Evolutionary conservation across 2,113 vertebrate species (phyloP).

Genomic region (Nycticebus coucang): DNA sequence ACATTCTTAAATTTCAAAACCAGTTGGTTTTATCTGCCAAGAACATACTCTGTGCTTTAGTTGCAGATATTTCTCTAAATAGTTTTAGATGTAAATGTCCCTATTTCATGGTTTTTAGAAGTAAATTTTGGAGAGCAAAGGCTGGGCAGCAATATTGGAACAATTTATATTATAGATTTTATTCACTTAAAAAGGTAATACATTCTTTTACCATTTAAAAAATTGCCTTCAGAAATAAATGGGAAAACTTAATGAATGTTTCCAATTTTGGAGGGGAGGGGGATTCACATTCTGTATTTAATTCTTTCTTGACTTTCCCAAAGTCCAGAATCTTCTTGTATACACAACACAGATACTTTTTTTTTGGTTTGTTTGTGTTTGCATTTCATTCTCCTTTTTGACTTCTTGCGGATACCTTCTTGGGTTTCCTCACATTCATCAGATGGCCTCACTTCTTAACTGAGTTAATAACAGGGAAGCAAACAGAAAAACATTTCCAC

Average conservation of each 20-base stretch:
- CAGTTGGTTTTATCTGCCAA: slow-evolving; percentile 29
- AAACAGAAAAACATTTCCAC: neutral
- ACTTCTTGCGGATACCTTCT: neutral
- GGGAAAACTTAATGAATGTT: neutral
- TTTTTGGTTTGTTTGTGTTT: neutral
- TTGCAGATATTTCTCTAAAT: slow-evolving; percentile 7
- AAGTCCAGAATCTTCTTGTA: slow-evolving; percentile 4
- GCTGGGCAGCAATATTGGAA: neutral
- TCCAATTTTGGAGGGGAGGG: neutral
- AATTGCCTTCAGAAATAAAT: neutral
- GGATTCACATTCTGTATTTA: slow-evolving; percentile 1
- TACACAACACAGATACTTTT: too few species aligned
- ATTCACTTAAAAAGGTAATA: slow-evolving; percentile 36
- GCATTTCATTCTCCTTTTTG: neutral
- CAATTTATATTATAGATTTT: slow-evolving; percentile 8
- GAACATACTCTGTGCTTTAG: slow-evolving; percentile 20
- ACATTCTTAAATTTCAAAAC: slow-evolving; percentile 46
- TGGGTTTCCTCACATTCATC: neutral
- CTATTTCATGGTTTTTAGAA: neutral
- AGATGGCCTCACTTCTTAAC: neutral
- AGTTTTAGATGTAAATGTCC: slow-evolving; percentile 34
- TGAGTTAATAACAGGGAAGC: neutral
- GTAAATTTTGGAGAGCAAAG: neutral
- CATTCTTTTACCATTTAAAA: neutral
- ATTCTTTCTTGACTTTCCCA: neutral